These are phyloP conservation scores for Sebastes iracundus DNA, from an alignment of 2,797 vertebrate species.

Conservation along the genomic window DNA sequence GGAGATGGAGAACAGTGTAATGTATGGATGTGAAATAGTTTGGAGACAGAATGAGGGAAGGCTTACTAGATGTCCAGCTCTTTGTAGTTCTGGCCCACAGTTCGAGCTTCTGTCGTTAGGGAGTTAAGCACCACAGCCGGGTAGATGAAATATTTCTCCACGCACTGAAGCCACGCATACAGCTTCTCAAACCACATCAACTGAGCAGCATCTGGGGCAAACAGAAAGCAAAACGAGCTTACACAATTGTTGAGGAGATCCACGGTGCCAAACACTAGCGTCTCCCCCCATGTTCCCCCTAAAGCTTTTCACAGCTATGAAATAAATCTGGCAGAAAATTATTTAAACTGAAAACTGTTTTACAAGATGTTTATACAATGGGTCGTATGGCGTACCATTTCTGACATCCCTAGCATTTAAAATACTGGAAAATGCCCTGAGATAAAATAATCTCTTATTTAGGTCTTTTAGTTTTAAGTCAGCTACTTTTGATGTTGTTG, in stretches of 20 bases:
- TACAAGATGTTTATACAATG: not conserved
- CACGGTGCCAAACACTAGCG: not conserved
- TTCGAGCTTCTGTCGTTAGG: conserved; percentile 88
- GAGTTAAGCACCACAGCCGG: conserved; percentile 92
- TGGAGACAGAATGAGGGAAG: conserved; percentile 4
- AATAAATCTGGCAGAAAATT: conserved; percentile 3
- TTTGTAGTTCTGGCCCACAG: conserved; percentile 86
- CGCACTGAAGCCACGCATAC: conserved; percentile 91
- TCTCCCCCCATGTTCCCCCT: not conserved
- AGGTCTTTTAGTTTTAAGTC: not conserved
- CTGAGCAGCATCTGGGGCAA: conserved; percentile 87
- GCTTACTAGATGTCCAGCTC: conserved; percentile 91
- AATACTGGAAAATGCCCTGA: not conserved
- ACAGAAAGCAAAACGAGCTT: not conserved
- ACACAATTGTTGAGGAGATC: not conserved
- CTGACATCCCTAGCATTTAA: not conserved
- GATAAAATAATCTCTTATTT: not conserved
- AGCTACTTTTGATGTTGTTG: not conserved
- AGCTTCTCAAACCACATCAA: conserved; percentile 96
- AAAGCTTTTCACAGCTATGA: not conserved
- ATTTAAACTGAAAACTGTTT: not conserved
- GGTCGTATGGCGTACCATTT: not conserved
- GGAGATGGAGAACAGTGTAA: not conserved
- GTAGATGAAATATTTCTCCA: conserved; percentile 93
- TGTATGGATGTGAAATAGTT: not conserved